A percentile compares a stretch with the other conserved stretches of the same genome.
phyloP scores from a whole-genome alignment of 2,113 vertebrate genomes.

The Megaceryle maxima region DNA sequence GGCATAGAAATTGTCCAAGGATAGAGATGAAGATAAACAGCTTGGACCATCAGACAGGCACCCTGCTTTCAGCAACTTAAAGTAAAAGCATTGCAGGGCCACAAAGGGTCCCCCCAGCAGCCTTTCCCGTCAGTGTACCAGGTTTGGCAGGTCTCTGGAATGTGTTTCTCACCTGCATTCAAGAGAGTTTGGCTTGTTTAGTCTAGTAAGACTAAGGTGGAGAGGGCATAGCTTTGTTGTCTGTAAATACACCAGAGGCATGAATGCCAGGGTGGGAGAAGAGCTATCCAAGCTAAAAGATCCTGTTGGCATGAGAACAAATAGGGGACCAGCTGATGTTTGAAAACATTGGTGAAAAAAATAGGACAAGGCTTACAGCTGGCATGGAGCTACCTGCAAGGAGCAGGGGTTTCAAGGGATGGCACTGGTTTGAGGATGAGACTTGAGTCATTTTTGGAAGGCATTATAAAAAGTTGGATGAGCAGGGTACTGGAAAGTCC shows the following conservation, averaged over 20 bases:
- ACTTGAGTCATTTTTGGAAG: background rate
- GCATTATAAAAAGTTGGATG: background rate
- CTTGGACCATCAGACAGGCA: background rate
- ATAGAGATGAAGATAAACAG: background rate
- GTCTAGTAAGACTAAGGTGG: slow-evolving; percentile 31
- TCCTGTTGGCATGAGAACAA: slow-evolving; percentile 37
- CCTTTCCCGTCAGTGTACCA: background rate
- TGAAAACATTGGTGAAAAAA: background rate
- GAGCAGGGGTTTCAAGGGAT: background rate
- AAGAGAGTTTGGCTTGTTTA: slow-evolving; percentile 35
- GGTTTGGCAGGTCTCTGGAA: background rate
- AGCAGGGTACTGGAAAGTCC: background rate
- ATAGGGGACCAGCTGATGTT: background rate
- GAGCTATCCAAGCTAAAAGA: background rate
- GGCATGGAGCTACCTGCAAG: background rate
- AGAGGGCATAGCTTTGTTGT: slow-evolving; percentile 25
- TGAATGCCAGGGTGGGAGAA: background rate
- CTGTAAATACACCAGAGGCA: slow-evolving; percentile 42
- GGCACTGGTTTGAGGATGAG: background rate
- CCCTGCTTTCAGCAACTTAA: background rate
- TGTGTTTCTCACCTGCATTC: slow-evolving; percentile 34
- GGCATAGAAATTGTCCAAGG: background rate
- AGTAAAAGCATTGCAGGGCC: background rate
- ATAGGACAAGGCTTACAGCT: background rate
- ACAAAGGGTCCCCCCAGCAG: background rate